phyloP scores from a whole-genome alignment of 2,888 invertebrate species.

The Prionchulus punctatus region DNA sequence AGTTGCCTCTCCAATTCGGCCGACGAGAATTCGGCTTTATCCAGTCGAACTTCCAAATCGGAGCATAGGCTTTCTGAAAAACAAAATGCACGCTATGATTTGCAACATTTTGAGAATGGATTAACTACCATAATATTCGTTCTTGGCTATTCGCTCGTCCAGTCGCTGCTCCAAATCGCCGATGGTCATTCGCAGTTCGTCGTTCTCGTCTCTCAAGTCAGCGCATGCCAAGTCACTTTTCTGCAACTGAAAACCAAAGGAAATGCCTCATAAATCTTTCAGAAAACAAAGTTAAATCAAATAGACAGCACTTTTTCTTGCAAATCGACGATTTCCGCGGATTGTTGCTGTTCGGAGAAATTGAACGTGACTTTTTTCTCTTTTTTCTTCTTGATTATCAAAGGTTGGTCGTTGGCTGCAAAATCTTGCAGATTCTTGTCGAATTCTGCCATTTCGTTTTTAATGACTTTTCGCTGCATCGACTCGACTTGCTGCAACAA shows the following conservation, averaged over 20 bases:
- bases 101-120: too few species aligned
- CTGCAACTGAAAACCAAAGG: not conserved
- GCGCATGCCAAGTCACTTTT: constrained; percentile 11
- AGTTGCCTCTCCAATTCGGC: too few species aligned
- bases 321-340: constrained; percentile 3
- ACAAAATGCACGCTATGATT: not conserved
- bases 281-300: not conserved
- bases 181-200: constrained; percentile 17
- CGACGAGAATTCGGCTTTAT: too few species aligned
- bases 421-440: not conserved
- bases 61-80: not conserved
- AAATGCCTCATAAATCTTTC: not conserved
- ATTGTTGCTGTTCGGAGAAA: constrained; percentile 13
- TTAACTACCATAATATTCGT: not conserved
- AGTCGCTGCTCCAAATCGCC: constrained; percentile 16
- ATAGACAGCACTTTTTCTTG: constrained; percentile 8
- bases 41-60: not conserved
- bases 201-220: constrained; percentile 16
- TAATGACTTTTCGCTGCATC: not conserved
- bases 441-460: not conserved
- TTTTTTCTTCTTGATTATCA: constrained; percentile 12
- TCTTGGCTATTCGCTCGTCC: not conserved
- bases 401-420: too few species aligned
- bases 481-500: constrained; percentile 1
- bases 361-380: constrained; percentile 26